Evolutionary conservation across 2,113 vertebrate species (phyloP).

Genomic region (Mionectes macconnelli): DNA sequence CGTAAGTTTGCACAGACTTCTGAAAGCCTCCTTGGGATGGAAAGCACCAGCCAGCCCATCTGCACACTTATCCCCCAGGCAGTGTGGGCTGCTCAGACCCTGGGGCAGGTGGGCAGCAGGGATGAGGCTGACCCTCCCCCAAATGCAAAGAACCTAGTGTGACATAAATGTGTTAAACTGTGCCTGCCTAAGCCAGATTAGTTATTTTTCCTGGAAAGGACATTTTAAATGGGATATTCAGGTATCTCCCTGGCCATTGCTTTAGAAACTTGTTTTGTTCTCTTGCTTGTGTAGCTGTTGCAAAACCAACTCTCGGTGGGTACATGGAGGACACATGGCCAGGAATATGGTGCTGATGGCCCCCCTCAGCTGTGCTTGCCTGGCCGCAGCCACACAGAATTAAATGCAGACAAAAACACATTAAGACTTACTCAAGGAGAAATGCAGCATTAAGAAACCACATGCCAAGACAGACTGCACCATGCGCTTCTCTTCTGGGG

Average conservation of each 20-base stretch:
- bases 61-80: fast-evolving
- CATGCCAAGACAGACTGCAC: background rate
- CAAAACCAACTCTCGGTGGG: background rate
- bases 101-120: background rate
- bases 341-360: background rate
- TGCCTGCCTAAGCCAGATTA: background rate
- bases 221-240: fast-evolving
- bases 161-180: fast-evolving
- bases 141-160: background rate
- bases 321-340: background rate
- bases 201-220: background rate
- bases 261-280: background rate
- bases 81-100: background rate
- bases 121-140: background rate
- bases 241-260: background rate
- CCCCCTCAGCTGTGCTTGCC: background rate
- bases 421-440: background rate
- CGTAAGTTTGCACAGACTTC: background rate
- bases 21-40: background rate
- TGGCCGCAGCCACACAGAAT: background rate
- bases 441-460: background rate
- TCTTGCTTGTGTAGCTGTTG: background rate
- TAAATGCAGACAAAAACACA: background rate
- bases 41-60: background rate
- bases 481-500: background rate